phyloP scores from a whole-genome alignment of 2,888 invertebrate species.

The Dynastes tityus region DNA sequence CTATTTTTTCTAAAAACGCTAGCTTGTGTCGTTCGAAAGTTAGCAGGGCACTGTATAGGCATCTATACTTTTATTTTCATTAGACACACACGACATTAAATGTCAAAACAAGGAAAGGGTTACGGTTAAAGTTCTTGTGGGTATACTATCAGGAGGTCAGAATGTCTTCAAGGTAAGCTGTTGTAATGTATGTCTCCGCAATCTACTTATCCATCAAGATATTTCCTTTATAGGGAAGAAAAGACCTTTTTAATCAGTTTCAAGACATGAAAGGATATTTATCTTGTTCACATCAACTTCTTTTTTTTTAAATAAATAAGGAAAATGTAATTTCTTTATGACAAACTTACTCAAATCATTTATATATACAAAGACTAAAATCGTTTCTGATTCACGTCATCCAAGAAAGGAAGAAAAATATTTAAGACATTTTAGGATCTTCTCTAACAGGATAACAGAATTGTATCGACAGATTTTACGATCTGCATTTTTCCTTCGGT shows the following conservation, averaged over 20 bases:
- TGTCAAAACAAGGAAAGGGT: not conserved
- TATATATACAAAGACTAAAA: too few species aligned
- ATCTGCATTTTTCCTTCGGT: too few species aligned
- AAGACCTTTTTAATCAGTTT: not conserved
- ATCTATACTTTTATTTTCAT: too few species aligned
- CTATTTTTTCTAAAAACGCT: too few species aligned
- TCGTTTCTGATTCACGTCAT: too few species aligned
- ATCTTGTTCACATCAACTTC: not conserved
- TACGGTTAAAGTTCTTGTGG: slow-evolving; percentile 33
- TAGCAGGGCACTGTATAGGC: too few species aligned
- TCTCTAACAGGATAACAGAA: slow-evolving; percentile 14
- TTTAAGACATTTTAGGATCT: slow-evolving; percentile 31
- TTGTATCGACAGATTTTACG: too few species aligned
- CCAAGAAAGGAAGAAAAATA: slow-evolving; percentile 6
- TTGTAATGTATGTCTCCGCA: not conserved
- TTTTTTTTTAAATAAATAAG: not conserved
- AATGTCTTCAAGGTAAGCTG: not conserved
- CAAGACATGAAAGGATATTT: not conserved
- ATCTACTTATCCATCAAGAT: not conserved
- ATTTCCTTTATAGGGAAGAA: not conserved
- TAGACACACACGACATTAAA: not conserved
- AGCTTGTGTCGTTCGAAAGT: too few species aligned
- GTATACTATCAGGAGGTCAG: slow-evolving; percentile 18
- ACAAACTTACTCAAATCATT: not conserved
- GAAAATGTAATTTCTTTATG: not conserved